Percentiles rank a stretch among this genome's conserved stretches.
phyloP scores from a whole-genome alignment of 2,797 vertebrate species.

The Coregonus ussuriensis region DNA sequence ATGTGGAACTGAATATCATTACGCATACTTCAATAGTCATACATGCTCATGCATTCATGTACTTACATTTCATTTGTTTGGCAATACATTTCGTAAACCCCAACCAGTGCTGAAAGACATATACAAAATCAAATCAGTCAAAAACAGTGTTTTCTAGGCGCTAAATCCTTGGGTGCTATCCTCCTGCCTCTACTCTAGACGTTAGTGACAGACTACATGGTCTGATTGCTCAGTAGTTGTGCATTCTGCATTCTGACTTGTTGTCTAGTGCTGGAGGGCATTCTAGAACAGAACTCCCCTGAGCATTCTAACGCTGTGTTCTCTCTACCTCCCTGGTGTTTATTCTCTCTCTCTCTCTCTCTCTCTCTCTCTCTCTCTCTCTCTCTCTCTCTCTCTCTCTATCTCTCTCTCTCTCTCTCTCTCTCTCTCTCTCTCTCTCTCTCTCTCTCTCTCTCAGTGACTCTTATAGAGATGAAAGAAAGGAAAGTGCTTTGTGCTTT shows the following conservation, averaged over 20 bases:
- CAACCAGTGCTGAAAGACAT: conserved; percentile 91
- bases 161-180: conserved; percentile 19
- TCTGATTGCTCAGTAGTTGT: conserved; percentile 46
- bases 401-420: too few species aligned
- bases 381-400: not conserved
- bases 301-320: not conserved
- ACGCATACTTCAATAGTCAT: not conserved
- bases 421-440: conserved; percentile 23
- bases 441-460: conserved; percentile 24
- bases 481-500: conserved; percentile 31
- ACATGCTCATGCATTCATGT: conserved; percentile 11
- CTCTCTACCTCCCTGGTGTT: not conserved
- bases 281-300: conserved; percentile 34
- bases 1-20: not conserved
- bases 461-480: conserved; percentile 30
- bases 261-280: conserved; percentile 45
- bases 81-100: conserved; percentile 95
- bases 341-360: not conserved
- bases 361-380: conserved; percentile 9
- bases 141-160: not conserved
- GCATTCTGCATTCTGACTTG: conserved; percentile 31
- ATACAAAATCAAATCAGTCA: conserved; percentile 11
- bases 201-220: not conserved
- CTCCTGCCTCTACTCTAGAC: conserved; percentile 1
- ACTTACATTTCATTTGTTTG: conserved; percentile 98